Evolutionary conservation across 2,113 vertebrate genomes (phyloP).

Genomic region (Bolborhynchus lineola): DNA sequence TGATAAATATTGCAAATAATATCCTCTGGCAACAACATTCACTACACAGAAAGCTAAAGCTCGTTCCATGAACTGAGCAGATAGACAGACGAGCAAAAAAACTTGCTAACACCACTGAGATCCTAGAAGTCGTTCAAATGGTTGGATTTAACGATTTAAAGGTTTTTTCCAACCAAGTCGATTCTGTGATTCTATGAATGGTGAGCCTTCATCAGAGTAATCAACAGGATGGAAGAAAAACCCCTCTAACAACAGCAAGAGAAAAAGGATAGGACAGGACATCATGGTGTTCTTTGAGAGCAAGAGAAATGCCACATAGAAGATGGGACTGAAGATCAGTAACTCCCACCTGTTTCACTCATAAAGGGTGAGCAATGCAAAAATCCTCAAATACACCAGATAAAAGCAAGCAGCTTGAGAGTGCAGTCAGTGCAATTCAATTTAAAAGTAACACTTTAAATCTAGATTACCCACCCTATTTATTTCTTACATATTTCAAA

Average conservation of each 20-base stretch:
- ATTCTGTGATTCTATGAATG: not conserved
- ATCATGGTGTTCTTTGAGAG: not conserved
- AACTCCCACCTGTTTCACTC: not conserved
- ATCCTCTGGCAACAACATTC: not conserved
- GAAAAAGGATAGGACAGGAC: not conserved
- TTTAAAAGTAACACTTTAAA: not conserved
- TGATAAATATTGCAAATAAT: not conserved
- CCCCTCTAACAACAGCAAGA: not conserved
- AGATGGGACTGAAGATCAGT: rapidly evolving
- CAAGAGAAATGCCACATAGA: not conserved
- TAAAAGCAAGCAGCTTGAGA: not conserved
- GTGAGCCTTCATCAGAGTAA: not conserved
- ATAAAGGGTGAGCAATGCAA: not conserved
- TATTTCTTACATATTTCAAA: not conserved
- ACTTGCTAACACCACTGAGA: not conserved
- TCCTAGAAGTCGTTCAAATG: not conserved
- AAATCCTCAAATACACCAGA: not conserved
- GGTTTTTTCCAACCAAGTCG: not conserved
- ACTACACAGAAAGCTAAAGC: not conserved
- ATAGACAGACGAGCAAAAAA: not conserved
- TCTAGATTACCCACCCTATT: not conserved
- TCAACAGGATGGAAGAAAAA: not conserved
- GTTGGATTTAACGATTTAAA: not conserved
- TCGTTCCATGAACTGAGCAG: not conserved
- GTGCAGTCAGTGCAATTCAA: not conserved